Evolutionary conservation across 2,113 vertebrate species (phyloP).

Genomic region (Oryzias curvinotus): DNA sequence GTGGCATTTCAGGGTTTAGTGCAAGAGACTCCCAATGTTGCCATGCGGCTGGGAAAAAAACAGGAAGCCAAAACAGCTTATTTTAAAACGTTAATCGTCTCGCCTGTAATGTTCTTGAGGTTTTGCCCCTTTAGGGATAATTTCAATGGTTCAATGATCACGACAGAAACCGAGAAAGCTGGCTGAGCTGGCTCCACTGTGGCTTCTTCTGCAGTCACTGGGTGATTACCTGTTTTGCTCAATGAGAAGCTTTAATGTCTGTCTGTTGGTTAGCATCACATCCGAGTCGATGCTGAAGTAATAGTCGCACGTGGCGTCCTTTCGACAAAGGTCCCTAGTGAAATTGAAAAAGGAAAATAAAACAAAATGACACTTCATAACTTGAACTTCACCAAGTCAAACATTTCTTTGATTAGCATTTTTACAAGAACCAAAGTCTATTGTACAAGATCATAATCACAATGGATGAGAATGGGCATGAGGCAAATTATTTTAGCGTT

Average conservation of each 20-base stretch:
- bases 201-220: background rate
- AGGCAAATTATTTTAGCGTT: no score
- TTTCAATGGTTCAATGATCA: slow-evolving; percentile 28
- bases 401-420: background rate
- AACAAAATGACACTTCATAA: background rate
- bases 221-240: slow-evolving; percentile 94
- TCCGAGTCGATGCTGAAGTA: slow-evolving; percentile 95
- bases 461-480: no score
- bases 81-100: slow-evolving; percentile 64
- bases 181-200: background rate
- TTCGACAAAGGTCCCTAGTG: slow-evolving; percentile 89
- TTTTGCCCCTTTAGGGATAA: slow-evolving; percentile 48
- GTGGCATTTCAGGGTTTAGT: slow-evolving; percentile 50
- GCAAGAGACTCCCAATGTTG: slow-evolving; percentile 36
- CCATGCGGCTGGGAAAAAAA: slow-evolving; percentile 55
- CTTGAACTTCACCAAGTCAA: background rate
- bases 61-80: slow-evolving; percentile 65
- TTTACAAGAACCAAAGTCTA: no score
- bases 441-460: no score
- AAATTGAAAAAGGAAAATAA: slow-evolving; percentile 24
- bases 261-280: slow-evolving; percentile 90
- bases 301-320: slow-evolving; percentile 85
- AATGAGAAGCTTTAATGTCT: slow-evolving; percentile 90
- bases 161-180: slow-evolving; percentile 21
- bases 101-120: slow-evolving; percentile 58